Evolutionary conservation across 2,888 invertebrate genomes (phyloP), one percentile per base, ranked within the genome.

Genomic region (Petrolisthes manimaculis): DNA sequence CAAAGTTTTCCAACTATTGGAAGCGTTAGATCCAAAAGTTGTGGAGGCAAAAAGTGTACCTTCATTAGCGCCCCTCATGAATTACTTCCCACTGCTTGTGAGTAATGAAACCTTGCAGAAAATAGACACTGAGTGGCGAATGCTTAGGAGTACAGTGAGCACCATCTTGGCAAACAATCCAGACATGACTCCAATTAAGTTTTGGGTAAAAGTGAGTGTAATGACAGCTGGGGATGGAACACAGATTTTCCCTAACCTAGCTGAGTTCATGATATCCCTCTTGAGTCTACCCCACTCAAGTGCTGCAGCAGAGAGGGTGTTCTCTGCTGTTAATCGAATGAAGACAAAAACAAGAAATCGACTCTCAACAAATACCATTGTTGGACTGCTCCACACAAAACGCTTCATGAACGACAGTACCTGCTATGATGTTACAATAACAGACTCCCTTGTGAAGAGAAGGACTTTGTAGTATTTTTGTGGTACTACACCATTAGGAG

Each of bases 241-340:
- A 54, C 84, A 51, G 74, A 12, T 74, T 37, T 84, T 84, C 55
- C 84, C 75, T 55, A 21, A n/a, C 12, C 56, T 84, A 75, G 55
- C 84, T 18, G 84, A 56, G 37, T 84, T 84, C 54, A 84, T 84
- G 84, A n/a, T 84, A 12, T 75, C 75, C 3, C 75, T 75, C 3
- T 5, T 77, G 55, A 55, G 84, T 24, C 4, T 84, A 6, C 77
- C 84, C n/a, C 77, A 84, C 75, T 75, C 56, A 14, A 83, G 83
- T 83, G 83, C 69, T 83, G 83, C 83, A 67, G 71, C 83, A 83
- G 83, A 83, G 69, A 77, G 77, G 21, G 84, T 84, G 21, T 84
- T 77, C 37, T 84, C 84, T 5, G n/a, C 77, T 56, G 18, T 77
- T 53, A 84, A 84, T 61, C 53, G 77, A 55, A 84, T 84, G 75